phyloP scores from a whole-genome alignment of 2,797 vertebrate species.

The Ceyx erithaca region DNA sequence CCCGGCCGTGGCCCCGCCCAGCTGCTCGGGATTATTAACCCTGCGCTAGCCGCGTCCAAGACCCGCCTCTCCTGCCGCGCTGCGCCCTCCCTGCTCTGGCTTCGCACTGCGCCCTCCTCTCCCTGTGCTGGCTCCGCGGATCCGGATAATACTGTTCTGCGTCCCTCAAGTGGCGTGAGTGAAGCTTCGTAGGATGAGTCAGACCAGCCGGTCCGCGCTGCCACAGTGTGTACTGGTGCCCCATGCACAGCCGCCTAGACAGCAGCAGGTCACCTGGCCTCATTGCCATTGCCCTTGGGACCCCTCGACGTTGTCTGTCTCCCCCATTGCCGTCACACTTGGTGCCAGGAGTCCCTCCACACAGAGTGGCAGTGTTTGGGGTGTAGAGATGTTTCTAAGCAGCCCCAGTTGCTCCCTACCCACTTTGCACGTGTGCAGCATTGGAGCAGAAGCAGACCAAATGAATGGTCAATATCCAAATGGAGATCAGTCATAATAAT shows the following conservation, averaged over 20 bases:
- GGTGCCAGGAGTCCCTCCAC: not conserved
- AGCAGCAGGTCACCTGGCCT: not conserved
- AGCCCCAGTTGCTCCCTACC: not conserved
- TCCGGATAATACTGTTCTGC: no score
- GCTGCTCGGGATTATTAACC: no score
- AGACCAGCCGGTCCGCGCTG: no score
- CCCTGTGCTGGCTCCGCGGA: no score
- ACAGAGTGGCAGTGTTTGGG: not conserved
- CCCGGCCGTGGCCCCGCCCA: no score
- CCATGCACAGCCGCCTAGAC: not conserved
- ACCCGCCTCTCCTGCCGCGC: no score
- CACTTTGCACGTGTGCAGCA: not conserved
- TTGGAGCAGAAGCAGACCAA: not conserved
- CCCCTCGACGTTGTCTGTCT: not conserved
- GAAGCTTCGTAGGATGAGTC: no score
- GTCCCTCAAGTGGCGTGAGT: no score
- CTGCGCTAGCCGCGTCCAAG: no score
- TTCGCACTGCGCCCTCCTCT: no score
- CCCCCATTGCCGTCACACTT: not conserved
- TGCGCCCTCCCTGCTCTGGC: no score
- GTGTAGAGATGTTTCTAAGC: not conserved
- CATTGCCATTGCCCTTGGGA: not conserved
- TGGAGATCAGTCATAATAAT: no score
- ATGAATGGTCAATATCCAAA: not conserved
- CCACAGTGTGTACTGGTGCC: rapidly evolving